Conservation (phyloP, 92 coral and sea anemone genomes). For the Pocillopora grandis region DNA sequence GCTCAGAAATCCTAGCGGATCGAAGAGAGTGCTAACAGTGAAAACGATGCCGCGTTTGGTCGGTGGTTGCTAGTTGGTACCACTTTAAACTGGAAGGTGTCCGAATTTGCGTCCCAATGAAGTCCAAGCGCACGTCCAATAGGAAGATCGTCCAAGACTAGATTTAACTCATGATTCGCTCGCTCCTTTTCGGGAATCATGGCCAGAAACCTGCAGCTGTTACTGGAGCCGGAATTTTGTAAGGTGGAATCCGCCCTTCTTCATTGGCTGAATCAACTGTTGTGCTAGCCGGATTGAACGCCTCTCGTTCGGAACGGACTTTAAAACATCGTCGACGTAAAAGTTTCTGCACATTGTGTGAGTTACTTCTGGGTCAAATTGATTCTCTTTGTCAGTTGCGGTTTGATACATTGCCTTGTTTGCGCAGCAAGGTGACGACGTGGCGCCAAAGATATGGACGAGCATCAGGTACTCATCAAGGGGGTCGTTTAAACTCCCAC, state of each 20-base stretch:
- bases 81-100: slow-evolving; percentile 28
- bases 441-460: slow-evolving; percentile 38
- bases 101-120: slow-evolving; percentile 39
- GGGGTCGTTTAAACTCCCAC: slow-evolving; percentile 8
- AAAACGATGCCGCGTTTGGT: slow-evolving; percentile 50
- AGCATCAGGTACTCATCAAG: slow-evolving; percentile 46
- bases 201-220: slow-evolving; percentile 31
- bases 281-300: slow-evolving; percentile 15
- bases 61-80: slow-evolving; percentile 14
- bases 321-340: slow-evolving; percentile 38
- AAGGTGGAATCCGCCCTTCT: slow-evolving; percentile 43
- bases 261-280: slow-evolving; percentile 21
- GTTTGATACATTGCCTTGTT: slow-evolving; percentile 28
- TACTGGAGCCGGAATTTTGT: slow-evolving; percentile 30
- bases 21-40: slow-evolving; percentile 15
- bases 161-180: slow-evolving; percentile 18
- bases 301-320: slow-evolving; percentile 7
- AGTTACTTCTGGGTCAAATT: slow-evolving; percentile 8
- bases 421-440: slow-evolving; percentile 52
- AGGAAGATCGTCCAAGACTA: slow-evolving; percentile 34
- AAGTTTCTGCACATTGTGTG: slow-evolving; percentile 25
- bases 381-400: slow-evolving; percentile 42
- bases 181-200: slow-evolving; percentile 16
- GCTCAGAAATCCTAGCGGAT: slow-evolving; percentile 38
- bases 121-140: slow-evolving; percentile 34